Base-by-base conservation (phyloP, 2,797 vertebrate species). In the Petrocephalus sullivani region DNA sequence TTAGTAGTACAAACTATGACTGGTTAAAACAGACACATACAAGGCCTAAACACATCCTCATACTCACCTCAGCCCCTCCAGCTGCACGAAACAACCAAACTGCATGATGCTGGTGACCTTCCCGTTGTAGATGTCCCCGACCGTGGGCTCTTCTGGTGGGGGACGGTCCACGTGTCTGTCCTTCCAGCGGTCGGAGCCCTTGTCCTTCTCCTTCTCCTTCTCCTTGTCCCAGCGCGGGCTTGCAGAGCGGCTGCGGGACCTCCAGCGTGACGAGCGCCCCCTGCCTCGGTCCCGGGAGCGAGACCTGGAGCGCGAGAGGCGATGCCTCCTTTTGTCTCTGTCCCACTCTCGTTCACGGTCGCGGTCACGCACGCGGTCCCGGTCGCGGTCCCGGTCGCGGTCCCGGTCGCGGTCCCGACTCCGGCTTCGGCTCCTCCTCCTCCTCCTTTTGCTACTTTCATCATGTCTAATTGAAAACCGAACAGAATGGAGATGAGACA, bases 61-160 rank as follows among this genome's bases (percentile, higher is more conserved):
- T 21, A 91, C 95, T 87, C 93, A 99, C 98, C 98, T 96, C 0
- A 99, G 93, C 4, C 98, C 98, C 90, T 99, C 98, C 86, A 99
- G 95, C 91, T 99, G 98, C 87, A 99, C 98, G 71, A 99, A 99
- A 93, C 98, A 99, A 0, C 98, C 98, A 88, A 99, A 99, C 91
- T 99, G 98, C 98, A 99, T 99, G 90, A 99, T 99, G 89, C 98
- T 99, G 19, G 98, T 99, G 88, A 99, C 96, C 92, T 99, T 99
- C 92, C 98, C 98, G 0, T 98, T 99, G 92, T 99, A 99, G 89
- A 99, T 98, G 92, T 99, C 98, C 0, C 98, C 98, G 0, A 99
- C 97, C 37, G 97, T 96, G 0, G 98, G 98, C 87, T 99, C 98
- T 90, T 99, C 98, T 0, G 98, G 97, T 0, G 98, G 98, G 0